These are phyloP conservation scores for Apaloderma vittatum DNA, from an alignment of 2,113 vertebrate genomes.

Conservation along the genomic window DNA sequence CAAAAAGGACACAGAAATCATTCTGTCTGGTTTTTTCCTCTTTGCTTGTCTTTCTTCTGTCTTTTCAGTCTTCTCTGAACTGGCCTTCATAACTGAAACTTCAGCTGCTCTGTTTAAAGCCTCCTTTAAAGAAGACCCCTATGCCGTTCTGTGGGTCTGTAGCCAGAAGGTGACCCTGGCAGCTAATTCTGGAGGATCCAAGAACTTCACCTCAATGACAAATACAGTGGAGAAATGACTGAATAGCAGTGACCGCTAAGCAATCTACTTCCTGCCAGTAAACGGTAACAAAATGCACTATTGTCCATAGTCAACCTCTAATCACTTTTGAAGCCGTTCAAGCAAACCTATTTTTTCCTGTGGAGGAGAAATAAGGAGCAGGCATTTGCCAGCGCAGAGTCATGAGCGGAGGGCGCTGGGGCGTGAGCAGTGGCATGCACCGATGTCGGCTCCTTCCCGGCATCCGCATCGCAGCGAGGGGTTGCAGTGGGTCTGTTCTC, in stretches of 20 bases:
- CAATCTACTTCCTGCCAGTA: not conserved
- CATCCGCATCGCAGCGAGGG: fast-evolving
- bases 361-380: too few relatives aligned
- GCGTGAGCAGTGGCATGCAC: fast-evolving
- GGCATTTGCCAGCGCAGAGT: fast-evolving
- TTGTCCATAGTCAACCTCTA: not conserved
- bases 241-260: not conserved
- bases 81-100: not conserved
- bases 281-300: not conserved
- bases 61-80: constrained; percentile 33
- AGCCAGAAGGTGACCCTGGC: not conserved
- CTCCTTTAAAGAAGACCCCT: not conserved
- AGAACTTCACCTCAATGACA: not conserved
- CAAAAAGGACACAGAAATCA: not conserved
- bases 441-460: not conserved
- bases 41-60: constrained; percentile 20
- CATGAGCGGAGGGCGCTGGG: fast-evolving
- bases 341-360: not conserved
- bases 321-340: not conserved
- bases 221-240: not conserved
- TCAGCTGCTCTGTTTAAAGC: not conserved
- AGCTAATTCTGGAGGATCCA: not conserved
- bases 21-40: not conserved
- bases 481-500: not conserved
- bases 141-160: not conserved